phyloP scores from a whole-genome alignment of 2,888 invertebrate species.

The Pharmacophagus antenor region DNA sequence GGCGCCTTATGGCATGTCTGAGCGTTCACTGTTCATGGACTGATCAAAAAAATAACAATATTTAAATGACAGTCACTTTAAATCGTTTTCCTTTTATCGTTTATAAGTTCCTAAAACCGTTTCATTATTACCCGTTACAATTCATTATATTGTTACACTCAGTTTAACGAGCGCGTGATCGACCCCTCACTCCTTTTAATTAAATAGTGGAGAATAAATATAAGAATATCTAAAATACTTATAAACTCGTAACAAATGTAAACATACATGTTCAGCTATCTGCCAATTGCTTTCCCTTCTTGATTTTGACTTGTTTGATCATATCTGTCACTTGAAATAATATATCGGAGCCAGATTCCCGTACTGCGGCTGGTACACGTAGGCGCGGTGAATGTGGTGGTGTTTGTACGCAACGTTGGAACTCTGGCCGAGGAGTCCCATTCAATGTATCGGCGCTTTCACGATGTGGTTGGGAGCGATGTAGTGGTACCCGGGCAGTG shows the following conservation, averaged over 20 bases:
- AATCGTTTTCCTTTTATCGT: conserved; percentile 38
- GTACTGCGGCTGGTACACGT: conserved; percentile 55
- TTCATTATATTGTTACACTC: conserved; percentile 41
- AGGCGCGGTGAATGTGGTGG: conserved; percentile 46
- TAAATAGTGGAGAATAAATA: conserved; percentile 83
- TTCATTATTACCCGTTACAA: conserved; percentile 43
- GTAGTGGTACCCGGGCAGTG: conserved; percentile 94
- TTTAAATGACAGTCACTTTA: conserved; percentile 67
- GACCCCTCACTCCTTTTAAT: conserved; percentile 62
- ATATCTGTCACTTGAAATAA: conserved; percentile 63
- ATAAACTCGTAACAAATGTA: conserved; percentile 82
- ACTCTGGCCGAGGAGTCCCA: conserved; percentile 65
- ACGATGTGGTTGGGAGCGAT: conserved; percentile 96
- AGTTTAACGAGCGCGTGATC: conserved; percentile 46
- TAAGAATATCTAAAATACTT: conserved; percentile 87
- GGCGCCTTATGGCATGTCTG: conserved; percentile 37
- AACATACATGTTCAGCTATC: conserved; percentile 70
- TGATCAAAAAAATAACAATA: conserved; percentile 44
- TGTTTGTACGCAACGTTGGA: conserved; percentile 51
- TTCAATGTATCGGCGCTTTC: conserved; percentile 94
- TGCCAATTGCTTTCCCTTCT: conserved; percentile 61
- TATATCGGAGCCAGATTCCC: conserved; percentile 68
- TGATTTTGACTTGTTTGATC: conserved; percentile 56
- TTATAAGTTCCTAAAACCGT: conserved; percentile 34
- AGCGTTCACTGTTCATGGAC: conserved; percentile 55